Evolutionary conservation across 2,113 vertebrate species (phyloP).

Genomic region (Tachysurus vachellii): DNA sequence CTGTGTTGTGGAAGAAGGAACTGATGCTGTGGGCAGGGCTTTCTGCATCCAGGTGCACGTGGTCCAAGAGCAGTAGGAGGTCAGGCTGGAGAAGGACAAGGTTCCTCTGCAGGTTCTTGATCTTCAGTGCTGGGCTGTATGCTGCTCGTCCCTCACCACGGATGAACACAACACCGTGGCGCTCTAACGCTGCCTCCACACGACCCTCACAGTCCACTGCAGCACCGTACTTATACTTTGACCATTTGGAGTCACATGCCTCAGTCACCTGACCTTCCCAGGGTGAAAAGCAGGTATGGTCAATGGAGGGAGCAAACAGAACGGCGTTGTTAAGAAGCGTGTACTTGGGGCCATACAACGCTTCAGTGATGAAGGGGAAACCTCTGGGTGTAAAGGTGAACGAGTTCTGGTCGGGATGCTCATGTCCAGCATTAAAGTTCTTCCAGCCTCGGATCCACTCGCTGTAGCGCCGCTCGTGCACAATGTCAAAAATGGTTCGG

Average conservation of each 20-base stretch:
- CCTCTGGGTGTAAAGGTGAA: slow-evolving; percentile 95
- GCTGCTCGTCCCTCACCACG: slow-evolving; percentile 87
- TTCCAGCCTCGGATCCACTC: slow-evolving; percentile 96
- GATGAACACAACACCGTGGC: slow-evolving; percentile 86
- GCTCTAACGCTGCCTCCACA: slow-evolving; percentile 82
- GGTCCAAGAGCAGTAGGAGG: slow-evolving; percentile 91
- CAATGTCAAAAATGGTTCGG: slow-evolving; percentile 94
- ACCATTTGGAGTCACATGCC: slow-evolving; percentile 94
- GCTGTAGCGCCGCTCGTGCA: slow-evolving; percentile 90
- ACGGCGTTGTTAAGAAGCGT: slow-evolving; percentile 91
- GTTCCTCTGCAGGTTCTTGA: slow-evolving; percentile 87
- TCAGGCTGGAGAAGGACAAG: slow-evolving; percentile 91
- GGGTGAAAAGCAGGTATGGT: slow-evolving; percentile 87
- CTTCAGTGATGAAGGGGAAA: slow-evolving; percentile 93
- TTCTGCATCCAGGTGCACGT: slow-evolving; percentile 82
- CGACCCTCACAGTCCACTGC: slow-evolving; percentile 86
- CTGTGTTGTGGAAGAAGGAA: slow-evolving; percentile 95
- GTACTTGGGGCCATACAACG: slow-evolving; percentile 95
- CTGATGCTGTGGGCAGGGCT: slow-evolving; percentile 80
- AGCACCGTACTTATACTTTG: slow-evolving; percentile 88
- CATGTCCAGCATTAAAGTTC: slow-evolving; percentile 96
- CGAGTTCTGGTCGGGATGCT: slow-evolving; percentile 96
- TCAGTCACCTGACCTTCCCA: slow-evolving; percentile 97
- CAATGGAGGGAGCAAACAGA: slow-evolving; percentile 83
- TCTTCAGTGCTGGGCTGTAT: slow-evolving; percentile 83